Evolutionary conservation across 2,113 vertebrate genomes (phyloP).

Genomic region (Psettodes erumei): DNA sequence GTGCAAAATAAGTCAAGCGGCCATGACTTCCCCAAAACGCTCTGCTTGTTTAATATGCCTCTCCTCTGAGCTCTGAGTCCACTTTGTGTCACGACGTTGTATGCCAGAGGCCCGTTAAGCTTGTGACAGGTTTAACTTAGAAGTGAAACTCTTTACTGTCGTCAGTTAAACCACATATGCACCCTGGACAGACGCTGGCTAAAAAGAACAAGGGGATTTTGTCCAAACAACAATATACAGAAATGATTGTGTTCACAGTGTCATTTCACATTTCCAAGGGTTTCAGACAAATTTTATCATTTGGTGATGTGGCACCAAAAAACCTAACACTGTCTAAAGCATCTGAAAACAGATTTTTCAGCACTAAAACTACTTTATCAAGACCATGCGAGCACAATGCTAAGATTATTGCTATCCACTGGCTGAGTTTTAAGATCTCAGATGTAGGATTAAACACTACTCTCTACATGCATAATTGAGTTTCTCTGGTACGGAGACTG

Average conservation of each 20-base stretch:
- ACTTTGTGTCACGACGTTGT: constrained; percentile 51
- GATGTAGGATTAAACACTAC: constrained; percentile 48
- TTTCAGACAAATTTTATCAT: constrained; percentile 5
- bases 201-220: constrained; percentile 8
- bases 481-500: constrained; percentile 24
- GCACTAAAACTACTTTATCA: constrained; percentile 14
- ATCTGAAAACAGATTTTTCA: constrained; percentile 30
- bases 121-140: constrained; percentile 60
- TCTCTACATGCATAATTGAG: constrained; percentile 56
- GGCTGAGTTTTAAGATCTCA: constrained; percentile 43
- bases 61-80: constrained; percentile 47
- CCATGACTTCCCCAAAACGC: constrained; percentile 67
- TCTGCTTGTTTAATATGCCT: constrained; percentile 31
- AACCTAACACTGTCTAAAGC: background rate
- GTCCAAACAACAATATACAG: background rate
- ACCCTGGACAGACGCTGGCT: constrained; percentile 19
- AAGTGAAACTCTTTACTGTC: constrained; percentile 37
- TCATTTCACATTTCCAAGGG: constrained; percentile 9
- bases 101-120: constrained; percentile 58
- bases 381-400: constrained; percentile 13
- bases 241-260: background rate
- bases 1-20: constrained; percentile 58
- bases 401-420: constrained; percentile 20
- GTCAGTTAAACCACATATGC: constrained; percentile 21
- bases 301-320: background rate